Conservation (phyloP, 2,888 invertebrate genomes). For the Agriotes lineatus region DNA sequence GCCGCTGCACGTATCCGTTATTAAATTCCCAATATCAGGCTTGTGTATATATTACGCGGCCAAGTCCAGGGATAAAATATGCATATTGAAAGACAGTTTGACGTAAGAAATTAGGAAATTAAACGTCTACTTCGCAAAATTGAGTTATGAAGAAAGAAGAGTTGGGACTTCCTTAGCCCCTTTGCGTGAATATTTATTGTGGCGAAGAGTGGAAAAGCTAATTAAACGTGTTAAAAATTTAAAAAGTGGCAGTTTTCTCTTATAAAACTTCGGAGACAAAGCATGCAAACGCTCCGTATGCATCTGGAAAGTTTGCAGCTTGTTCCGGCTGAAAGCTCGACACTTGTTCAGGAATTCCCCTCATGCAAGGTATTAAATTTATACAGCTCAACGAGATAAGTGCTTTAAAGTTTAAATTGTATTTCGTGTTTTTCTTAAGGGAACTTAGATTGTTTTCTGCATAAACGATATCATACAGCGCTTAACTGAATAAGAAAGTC, state of each 20-base stretch:
- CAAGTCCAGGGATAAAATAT: conserved; percentile 7
- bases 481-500: conserved; percentile 19
- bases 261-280: too few relatives aligned
- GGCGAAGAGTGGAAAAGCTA: too few relatives aligned
- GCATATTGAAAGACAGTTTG: not conserved
- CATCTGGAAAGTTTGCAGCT: too few relatives aligned
- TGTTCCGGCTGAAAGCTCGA: too few relatives aligned
- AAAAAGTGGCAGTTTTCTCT: too few relatives aligned
- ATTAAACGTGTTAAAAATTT: too few relatives aligned
- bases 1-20: conserved; percentile 1
- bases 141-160: not conserved
- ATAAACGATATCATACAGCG: conserved; percentile 27
- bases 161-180: not conserved
- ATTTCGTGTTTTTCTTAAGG: conserved; percentile 28
- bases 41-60: conserved; percentile 7
- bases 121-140: conserved; percentile 1
- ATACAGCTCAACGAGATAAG: conserved; percentile 24
- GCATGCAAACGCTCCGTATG: too few relatives aligned
- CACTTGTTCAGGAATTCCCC: conserved; percentile 7
- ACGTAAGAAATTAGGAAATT: conserved; percentile 14
- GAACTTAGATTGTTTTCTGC: conserved; percentile 28
- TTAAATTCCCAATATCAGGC: conserved; percentile 20
- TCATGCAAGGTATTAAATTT: conserved; percentile 31
- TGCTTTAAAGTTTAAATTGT: conserved; percentile 31
- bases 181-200: too few relatives aligned